Conservation (phyloP, 2,113 vertebrate genomes). For the Dipodomys merriami region DNA sequence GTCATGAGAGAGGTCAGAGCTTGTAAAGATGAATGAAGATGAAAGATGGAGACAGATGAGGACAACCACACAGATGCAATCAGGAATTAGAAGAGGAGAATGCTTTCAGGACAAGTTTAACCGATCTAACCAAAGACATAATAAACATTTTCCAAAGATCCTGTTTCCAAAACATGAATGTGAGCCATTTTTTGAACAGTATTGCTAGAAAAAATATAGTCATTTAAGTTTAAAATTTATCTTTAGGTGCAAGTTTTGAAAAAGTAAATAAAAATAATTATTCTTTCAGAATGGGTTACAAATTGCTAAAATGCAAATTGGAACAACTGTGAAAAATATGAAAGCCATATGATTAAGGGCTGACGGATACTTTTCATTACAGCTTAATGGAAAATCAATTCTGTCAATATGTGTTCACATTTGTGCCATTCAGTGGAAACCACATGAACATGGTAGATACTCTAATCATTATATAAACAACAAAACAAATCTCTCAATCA, state of each 20-base stretch:
- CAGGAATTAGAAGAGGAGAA: background rate
- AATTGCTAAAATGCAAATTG: slow-evolving; percentile 32
- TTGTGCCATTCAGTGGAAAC: background rate
- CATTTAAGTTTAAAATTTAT: no score
- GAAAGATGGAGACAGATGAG: background rate
- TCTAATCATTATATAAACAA: slow-evolving; percentile 36
- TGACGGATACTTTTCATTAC: slow-evolving; percentile 42
- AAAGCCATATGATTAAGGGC: background rate
- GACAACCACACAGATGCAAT: background rate
- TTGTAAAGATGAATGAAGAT: background rate
- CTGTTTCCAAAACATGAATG: slow-evolving; percentile 2
- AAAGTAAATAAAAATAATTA: background rate
- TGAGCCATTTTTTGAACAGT: background rate
- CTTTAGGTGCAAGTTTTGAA: no score
- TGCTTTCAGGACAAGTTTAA: background rate
- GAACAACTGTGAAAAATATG: background rate
- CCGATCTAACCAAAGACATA: background rate
- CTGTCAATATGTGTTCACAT: slow-evolving; percentile 9
- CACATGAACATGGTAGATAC: slow-evolving; percentile 27
- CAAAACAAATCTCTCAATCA: slow-evolving; percentile 9
- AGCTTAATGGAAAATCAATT: slow-evolving; percentile 62
- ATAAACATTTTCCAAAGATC: background rate
- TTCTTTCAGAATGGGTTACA: slow-evolving; percentile 36
- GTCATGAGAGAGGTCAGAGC: background rate
- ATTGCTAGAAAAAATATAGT: no score